These are phyloP conservation scores for Onthophagus sagittarius DNA, from an alignment of 2,888 invertebrate species.

Conservation along the genomic window DNA sequence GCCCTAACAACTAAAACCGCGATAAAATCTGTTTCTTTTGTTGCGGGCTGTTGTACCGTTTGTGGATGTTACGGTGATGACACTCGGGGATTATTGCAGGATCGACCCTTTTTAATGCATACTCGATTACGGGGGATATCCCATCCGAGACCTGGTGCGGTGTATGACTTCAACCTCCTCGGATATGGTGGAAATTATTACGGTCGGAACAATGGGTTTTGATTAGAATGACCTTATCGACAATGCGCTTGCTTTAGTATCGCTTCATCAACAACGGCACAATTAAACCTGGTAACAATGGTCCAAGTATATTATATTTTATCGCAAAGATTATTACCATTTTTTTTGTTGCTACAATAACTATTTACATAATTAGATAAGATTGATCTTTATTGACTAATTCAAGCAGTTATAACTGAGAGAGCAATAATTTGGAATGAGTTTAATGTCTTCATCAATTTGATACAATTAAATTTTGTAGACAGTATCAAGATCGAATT, in stretches of 20 bases:
- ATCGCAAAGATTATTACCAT: neutral
- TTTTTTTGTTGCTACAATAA: neutral
- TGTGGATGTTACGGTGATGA: neutral
- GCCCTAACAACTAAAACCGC: conserved; percentile 27
- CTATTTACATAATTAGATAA: no score
- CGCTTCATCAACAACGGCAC: neutral
- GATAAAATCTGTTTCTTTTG: conserved; percentile 26
- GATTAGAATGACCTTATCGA: conserved; percentile 11
- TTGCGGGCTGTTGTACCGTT: neutral
- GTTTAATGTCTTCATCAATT: no score
- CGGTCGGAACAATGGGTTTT: conserved; percentile 6
- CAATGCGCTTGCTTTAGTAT: neutral
- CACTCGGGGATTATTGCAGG: neutral
- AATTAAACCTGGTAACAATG: neutral
- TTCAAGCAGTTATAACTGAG: no score
- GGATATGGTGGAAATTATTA: neutral
- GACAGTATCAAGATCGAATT: no score
- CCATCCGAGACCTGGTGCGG: neutral
- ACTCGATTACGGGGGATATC: neutral
- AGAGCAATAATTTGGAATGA: no score
- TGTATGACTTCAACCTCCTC: neutral
- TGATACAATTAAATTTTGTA: no score
- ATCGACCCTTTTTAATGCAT: conserved; percentile 10
- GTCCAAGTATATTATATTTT: neutral
- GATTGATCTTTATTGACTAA: no score